Conservation (phyloP, 2,797 vertebrate genomes). For the Girardinus metallicus region DNA sequence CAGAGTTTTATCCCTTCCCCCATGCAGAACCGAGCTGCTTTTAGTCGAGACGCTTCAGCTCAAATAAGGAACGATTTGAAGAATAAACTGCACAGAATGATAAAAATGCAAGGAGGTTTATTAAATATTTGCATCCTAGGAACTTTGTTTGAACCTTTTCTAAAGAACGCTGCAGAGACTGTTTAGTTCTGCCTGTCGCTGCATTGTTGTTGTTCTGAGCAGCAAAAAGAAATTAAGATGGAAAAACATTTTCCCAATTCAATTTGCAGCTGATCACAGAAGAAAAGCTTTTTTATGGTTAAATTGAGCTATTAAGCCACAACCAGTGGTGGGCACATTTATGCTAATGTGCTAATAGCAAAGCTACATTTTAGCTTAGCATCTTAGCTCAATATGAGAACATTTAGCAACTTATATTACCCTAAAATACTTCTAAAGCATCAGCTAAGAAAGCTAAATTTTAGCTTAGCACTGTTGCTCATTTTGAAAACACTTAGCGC, state of each 20-base stretch:
- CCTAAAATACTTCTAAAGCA: too few relatives aligned
- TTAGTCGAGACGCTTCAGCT: background rate
- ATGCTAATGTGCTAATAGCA: too few relatives aligned
- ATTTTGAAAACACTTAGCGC: too few relatives aligned
- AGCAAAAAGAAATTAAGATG: background rate
- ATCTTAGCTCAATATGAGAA: too few relatives aligned
- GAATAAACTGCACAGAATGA: background rate
- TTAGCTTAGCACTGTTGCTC: too few relatives aligned
- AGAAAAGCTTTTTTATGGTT: background rate
- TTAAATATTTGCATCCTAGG: background rate
- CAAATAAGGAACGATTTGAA: background rate
- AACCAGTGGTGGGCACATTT: background rate
- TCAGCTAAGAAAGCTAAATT: too few relatives aligned
- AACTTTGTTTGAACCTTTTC: background rate
- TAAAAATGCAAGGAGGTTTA: background rate
- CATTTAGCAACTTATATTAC: too few relatives aligned
- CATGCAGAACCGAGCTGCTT: background rate
- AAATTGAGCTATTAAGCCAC: background rate
- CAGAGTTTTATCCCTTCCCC: background rate
- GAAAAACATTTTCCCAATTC: background rate
- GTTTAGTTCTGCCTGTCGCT: background rate
- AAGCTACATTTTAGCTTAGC: too few relatives aligned
- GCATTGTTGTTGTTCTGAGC: background rate
- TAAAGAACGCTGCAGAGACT: background rate
- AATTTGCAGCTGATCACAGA: background rate